Conservation (phyloP, 2,113 vertebrate species). For the Tragelaphus scriptus region DNA sequence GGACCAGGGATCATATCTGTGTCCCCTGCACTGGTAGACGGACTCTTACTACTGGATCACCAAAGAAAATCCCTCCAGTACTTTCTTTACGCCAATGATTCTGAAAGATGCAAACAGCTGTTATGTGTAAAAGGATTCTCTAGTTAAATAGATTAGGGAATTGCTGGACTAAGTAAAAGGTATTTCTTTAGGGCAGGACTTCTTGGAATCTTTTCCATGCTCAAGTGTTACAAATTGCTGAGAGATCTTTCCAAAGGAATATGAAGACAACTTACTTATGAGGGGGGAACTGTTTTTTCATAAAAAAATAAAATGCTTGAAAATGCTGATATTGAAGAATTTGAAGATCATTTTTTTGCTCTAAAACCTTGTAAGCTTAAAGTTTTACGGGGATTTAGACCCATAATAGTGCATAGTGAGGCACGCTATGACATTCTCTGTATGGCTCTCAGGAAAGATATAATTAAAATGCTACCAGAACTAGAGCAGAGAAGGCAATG, state of each 20-base stretch:
- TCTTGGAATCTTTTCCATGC: neutral
- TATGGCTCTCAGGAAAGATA: neutral
- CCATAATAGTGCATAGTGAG: neutral
- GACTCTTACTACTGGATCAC: neutral
- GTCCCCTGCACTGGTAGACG: neutral
- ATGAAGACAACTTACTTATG: neutral
- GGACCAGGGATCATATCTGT: neutral
- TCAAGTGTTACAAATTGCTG: neutral
- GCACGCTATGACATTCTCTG: neutral
- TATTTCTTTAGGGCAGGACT: neutral
- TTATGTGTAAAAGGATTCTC: neutral
- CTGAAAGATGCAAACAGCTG: neutral
- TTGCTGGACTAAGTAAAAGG: neutral
- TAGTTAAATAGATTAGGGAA: neutral
- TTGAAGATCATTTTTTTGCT: neutral
- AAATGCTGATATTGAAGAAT: conserved; percentile 13
- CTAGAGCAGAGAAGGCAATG: no score
- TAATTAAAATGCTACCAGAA: neutral
- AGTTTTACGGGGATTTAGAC: neutral
- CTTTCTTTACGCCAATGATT: conserved; percentile 17
- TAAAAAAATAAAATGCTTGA: neutral
- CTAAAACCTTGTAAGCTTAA: neutral
- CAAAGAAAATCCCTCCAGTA: neutral
- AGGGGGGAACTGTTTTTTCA: neutral
- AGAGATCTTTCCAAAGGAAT: neutral